Evolutionary conservation across 2,113 vertebrate genomes (phyloP).

Genomic region (Anseranas semipalmata): DNA sequence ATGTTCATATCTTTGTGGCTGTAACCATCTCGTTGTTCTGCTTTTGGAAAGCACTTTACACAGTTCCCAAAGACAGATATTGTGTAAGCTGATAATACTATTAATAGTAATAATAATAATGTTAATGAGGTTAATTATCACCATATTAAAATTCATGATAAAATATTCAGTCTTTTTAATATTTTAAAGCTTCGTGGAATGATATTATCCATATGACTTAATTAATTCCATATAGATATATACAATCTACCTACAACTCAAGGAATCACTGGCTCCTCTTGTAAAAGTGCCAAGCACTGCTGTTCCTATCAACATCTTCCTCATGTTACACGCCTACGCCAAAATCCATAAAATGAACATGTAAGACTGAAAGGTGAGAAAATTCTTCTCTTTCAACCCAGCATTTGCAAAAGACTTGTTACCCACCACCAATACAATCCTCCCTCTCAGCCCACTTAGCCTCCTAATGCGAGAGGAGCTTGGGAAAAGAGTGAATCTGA

Average conservation of each 20-base stretch:
- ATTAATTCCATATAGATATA: neutral
- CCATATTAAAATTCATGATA: neutral
- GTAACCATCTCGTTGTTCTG: neutral
- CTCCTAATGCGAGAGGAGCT: neutral
- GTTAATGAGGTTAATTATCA: neutral
- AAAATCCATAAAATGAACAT: neutral
- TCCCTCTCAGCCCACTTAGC: neutral
- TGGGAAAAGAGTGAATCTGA: rapidly evolving
- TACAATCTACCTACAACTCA: neutral
- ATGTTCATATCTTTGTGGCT: neutral
- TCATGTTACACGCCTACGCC: neutral
- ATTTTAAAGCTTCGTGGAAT: neutral
- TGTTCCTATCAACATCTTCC: neutral
- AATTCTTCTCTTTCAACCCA: neutral
- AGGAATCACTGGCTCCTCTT: neutral
- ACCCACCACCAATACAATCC: neutral
- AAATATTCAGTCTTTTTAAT: neutral
- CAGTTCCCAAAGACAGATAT: neutral
- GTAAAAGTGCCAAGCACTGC: neutral
- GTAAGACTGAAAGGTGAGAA: neutral
- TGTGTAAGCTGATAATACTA: neutral
- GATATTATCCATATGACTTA: neutral
- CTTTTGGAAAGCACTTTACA: neutral
- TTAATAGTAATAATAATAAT: neutral
- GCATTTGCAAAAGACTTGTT: neutral